Conservation (phyloP, 1,140 invertebrate genomes). For the Zaprionus capensis region DNA sequence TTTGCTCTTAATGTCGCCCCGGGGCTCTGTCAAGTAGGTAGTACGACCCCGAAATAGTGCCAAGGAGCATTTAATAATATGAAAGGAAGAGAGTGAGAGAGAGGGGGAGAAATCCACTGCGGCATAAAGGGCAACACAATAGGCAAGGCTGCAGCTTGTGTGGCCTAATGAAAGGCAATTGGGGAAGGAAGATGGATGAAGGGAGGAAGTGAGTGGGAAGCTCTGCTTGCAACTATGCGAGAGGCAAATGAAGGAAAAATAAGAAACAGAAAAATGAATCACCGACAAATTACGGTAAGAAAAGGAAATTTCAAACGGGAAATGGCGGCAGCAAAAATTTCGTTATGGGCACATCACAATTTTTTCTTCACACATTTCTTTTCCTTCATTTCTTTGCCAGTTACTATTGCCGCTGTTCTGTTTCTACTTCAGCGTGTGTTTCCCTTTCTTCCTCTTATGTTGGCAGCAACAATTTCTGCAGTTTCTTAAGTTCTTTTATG, state of each 20-base stretch:
- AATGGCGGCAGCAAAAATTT: constrained; percentile 71
- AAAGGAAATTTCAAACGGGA: constrained; percentile 62
- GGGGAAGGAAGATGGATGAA: not conserved
- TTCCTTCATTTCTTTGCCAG: constrained; percentile 33
- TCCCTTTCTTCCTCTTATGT: constrained; percentile 8
- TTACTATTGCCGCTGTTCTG: constrained; percentile 1
- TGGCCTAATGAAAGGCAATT: not conserved
- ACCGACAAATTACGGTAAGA: constrained; percentile 77
- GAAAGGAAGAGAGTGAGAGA: not conserved
- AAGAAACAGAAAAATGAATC: constrained; percentile 66
- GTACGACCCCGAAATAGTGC: constrained; percentile 45
- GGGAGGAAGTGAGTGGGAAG: not conserved
- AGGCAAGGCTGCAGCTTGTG: constrained; percentile 21
- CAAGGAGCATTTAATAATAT: constrained; percentile 62
- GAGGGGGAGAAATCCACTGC: not conserved
- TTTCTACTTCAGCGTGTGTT: not conserved
- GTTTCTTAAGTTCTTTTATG: constrained; percentile 50
- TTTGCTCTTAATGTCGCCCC: constrained; percentile 50
- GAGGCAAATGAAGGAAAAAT: constrained; percentile 28
- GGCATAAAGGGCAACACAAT: constrained; percentile 5
- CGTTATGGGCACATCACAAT: constrained; percentile 65
- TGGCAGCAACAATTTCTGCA: constrained; percentile 43
- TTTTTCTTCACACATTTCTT: constrained; percentile 38
- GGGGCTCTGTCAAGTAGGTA: constrained; percentile 31
- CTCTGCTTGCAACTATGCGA: constrained; percentile 15